phyloP scores from a whole-genome alignment of 2,888 invertebrate species.

The Criorhina ranunculi region DNA sequence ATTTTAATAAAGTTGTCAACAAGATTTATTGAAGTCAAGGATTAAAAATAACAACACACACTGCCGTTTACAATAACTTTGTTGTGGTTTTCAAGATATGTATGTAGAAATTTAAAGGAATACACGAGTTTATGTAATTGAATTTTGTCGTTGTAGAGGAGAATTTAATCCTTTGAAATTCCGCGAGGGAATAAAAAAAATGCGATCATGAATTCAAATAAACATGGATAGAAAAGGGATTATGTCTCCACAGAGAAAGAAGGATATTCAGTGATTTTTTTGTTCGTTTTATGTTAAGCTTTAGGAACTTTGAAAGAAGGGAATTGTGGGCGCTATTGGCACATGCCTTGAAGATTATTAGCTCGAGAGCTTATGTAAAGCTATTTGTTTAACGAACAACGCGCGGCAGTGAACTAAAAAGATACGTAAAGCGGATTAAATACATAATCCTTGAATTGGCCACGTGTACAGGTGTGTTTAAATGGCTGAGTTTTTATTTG shows the following conservation, averaged over 20 bases:
- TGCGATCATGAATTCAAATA: conserved; percentile 50
- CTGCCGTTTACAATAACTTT: conserved; percentile 1
- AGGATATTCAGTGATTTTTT: background rate
- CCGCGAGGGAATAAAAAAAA: conserved; percentile 31
- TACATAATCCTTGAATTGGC: background rate
- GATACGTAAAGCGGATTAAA: background rate
- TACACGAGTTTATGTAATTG: no score
- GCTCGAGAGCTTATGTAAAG: conserved; percentile 1
- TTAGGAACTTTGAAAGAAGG: background rate
- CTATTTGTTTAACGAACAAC: background rate
- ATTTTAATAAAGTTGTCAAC: conserved; percentile 45
- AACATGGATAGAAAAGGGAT: conserved; percentile 39
- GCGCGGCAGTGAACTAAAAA: background rate
- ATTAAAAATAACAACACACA: conserved; percentile 1
- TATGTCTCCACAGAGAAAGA: conserved; percentile 14
- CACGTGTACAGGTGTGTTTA: background rate
- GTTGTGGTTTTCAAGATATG: background rate
- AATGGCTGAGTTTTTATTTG: no score
- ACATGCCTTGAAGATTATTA: conserved; percentile 8
- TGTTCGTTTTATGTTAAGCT: background rate
- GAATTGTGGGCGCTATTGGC: background rate
- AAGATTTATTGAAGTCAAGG: conserved; percentile 32
- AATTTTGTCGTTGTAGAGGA: background rate
- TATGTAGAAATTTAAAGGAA: background rate
- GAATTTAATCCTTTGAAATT: conserved; percentile 28